Conservation (phyloP, 2,888 invertebrate genomes). For the Gasteruption jaculator region DNA sequence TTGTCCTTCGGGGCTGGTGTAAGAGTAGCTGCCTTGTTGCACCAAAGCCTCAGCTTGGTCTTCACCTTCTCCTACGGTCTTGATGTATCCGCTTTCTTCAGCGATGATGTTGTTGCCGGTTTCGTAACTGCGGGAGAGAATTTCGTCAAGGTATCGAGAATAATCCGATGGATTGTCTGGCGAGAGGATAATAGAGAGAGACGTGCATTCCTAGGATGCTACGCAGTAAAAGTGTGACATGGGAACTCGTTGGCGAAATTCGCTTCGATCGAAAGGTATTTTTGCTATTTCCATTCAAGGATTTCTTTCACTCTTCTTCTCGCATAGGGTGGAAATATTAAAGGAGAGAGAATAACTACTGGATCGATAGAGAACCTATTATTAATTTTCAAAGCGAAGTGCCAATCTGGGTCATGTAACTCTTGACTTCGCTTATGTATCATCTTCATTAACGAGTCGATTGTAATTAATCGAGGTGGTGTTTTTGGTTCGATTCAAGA, state of each 20-base stretch:
- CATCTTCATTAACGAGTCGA: neutral
- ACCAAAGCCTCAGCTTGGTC: constrained; percentile 68
- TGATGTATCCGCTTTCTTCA: constrained; percentile 74
- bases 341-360: too few species aligned
- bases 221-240: neutral
- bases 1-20: constrained; percentile 76
- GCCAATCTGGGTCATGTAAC: too few species aligned
- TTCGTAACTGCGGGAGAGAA: constrained; percentile 78
- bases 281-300: too few species aligned
- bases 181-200: neutral
- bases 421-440: neutral
- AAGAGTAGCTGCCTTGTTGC: constrained; percentile 74
- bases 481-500: too few species aligned
- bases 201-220: neutral
- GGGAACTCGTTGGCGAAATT: neutral
- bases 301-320: too few species aligned
- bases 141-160: too few species aligned
- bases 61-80: constrained; percentile 64
- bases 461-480: too few species aligned
- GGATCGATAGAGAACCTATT: too few species aligned
- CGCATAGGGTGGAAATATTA: too few species aligned
- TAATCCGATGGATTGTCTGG: neutral
- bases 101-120: constrained; percentile 79
- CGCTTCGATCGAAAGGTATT: too few species aligned
- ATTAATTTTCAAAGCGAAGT: too few species aligned